Evolutionary conservation across 2,113 vertebrate genomes (phyloP).

Genomic region (Maylandia zebra): DNA sequence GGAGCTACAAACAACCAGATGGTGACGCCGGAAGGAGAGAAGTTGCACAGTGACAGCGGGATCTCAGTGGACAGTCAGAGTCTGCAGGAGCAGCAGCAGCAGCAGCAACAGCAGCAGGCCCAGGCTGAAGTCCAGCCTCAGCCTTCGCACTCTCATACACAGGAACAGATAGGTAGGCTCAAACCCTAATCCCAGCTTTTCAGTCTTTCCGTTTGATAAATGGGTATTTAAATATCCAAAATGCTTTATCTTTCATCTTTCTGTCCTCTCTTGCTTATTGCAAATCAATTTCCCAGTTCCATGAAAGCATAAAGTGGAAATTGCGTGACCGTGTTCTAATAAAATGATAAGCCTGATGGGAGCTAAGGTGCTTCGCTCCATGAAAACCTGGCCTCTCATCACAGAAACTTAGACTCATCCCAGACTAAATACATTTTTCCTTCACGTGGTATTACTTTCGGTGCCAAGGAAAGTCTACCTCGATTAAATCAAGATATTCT

Average conservation of each 20-base stretch:
- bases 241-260: not conserved
- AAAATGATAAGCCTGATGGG: not conserved
- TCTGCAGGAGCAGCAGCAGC: slow-evolving; percentile 90
- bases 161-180: slow-evolving; percentile 69
- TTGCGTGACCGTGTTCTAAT: not conserved
- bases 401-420: not conserved
- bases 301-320: not conserved
- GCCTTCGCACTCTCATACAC: slow-evolving; percentile 69
- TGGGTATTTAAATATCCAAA: not conserved
- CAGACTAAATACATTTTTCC: not conserved
- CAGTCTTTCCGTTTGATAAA: not conserved
- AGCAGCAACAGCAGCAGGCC: slow-evolving; percentile 83
- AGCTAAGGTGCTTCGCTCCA: not conserved
- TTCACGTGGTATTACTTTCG: not conserved
- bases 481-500: not conserved
- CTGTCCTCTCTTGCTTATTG: not conserved
- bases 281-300: not conserved
- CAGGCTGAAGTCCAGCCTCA: slow-evolving; percentile 71
- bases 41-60: slow-evolving; percentile 96
- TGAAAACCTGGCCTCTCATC: not conserved
- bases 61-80: slow-evolving; percentile 98
- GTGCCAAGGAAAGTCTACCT: not conserved
- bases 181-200: not conserved
- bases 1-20: slow-evolving; percentile 85
- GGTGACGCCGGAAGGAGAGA: slow-evolving; percentile 91